phyloP scores from a whole-genome alignment of 1,140 invertebrate species.

The Micrasema longulum region DNA sequence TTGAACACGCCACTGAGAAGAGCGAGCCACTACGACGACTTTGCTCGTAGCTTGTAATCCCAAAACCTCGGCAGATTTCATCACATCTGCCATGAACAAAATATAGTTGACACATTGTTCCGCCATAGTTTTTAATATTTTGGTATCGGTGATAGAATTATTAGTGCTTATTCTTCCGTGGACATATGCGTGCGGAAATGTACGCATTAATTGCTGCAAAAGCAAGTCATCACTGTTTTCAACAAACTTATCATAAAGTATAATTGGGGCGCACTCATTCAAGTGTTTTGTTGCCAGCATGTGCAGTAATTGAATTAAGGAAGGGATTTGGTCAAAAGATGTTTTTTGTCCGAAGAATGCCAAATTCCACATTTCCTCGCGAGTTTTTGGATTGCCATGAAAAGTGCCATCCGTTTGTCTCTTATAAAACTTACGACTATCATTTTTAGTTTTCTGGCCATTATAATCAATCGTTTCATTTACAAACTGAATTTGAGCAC shows the following conservation, averaged over 20 bases:
- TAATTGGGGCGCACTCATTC: conserved; percentile 70
- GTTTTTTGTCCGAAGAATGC: conserved; percentile 62
- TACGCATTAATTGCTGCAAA: conserved; percentile 69
- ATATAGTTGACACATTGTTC: conserved; percentile 73
- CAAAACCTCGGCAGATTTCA: conserved; percentile 68
- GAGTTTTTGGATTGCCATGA: conserved; percentile 69
- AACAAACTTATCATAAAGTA: conserved; percentile 72
- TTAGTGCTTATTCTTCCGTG: conserved; percentile 70
- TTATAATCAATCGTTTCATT: conserved; percentile 9
- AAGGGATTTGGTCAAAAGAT: conserved; percentile 65
- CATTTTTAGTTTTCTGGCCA: conserved; percentile 12
- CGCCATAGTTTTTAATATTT: conserved; percentile 58
- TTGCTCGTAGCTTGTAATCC: conserved; percentile 70
- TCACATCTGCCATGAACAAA: conserved; percentile 74
- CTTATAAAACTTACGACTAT: conserved; percentile 53
- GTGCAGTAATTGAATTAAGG: conserved; percentile 69
- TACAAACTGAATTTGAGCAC: conserved; percentile 4
- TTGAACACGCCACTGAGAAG: conserved; percentile 77
- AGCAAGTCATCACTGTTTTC: conserved; percentile 68
- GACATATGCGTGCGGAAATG: conserved; percentile 69
- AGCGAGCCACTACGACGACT: conserved; percentile 73
- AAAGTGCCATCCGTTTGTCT: conserved; percentile 64
- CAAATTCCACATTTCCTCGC: conserved; percentile 66
- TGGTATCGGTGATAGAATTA: conserved; percentile 58
- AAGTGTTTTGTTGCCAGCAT: conserved; percentile 71